Conservation (phyloP, 2,797 vertebrate genomes). For the Nasua narica region DNA sequence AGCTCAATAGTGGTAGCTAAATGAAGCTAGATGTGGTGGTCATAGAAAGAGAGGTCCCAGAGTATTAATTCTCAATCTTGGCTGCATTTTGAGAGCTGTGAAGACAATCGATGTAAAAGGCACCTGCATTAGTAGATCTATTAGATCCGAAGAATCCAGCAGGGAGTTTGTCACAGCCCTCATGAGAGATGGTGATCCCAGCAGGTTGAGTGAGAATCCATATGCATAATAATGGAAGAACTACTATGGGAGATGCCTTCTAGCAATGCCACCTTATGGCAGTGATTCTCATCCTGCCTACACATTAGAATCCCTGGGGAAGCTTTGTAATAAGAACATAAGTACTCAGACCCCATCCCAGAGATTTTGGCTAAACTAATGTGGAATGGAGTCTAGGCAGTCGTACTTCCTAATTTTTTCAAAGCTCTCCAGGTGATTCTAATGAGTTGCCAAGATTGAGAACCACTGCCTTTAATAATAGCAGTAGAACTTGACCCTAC, state of each 20-base stretch:
- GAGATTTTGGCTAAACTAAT: not conserved
- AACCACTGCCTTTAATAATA: not conserved
- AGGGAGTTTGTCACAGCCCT: not conserved
- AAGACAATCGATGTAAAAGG: not conserved
- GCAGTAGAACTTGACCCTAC: not conserved
- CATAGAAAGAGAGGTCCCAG: not conserved
- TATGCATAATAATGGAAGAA: not conserved
- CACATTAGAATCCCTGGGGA: not conserved
- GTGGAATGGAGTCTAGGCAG: not conserved
- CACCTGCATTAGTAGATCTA: not conserved
- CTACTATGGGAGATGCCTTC: not conserved
- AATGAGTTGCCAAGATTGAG: not conserved
- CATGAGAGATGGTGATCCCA: not conserved
- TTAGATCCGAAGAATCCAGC: not conserved
- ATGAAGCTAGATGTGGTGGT: not conserved
- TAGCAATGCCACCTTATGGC: not conserved
- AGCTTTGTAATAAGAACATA: not conserved
- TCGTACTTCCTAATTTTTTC: not conserved
- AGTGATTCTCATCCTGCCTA: not conserved
- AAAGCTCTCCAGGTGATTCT: not conserved
- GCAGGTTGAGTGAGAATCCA: not conserved
- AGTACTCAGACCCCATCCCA: not conserved
- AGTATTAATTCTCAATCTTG: not conserved
- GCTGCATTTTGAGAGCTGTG: not conserved
- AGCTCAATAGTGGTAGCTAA: not conserved